A percentile compares a stretch with the other conserved stretches of the same genome.
Evolutionary conservation across 2,888 invertebrate genomes (phyloP).

Genomic region (Chymomyza fuscimana): DNA sequence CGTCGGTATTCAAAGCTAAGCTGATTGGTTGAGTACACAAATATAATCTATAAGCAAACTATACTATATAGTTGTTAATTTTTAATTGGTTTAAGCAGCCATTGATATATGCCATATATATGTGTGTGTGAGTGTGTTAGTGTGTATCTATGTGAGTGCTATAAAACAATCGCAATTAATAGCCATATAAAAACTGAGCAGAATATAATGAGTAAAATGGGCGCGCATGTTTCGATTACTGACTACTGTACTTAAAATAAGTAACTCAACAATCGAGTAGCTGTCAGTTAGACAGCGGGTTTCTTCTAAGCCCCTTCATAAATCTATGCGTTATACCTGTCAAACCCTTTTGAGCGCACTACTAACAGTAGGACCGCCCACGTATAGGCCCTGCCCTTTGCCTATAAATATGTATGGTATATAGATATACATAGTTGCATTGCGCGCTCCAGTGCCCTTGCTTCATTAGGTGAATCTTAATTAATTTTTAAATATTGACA

Average conservation of each 20-base stretch:
- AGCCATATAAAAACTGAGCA: constrained; percentile 50
- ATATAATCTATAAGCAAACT: constrained; percentile 53
- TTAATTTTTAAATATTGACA: constrained; percentile 61
- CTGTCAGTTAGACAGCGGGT: constrained; percentile 5
- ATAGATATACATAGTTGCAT: not conserved
- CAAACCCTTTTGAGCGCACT: not conserved
- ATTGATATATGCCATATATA: constrained; percentile 35
- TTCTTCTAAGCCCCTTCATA: constrained; percentile 1
- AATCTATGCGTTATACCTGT: constrained; percentile 48
- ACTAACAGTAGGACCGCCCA: not conserved
- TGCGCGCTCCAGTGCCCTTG: constrained; percentile 12
- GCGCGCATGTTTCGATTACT: constrained; percentile 40
- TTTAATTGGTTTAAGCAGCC: constrained; percentile 69
- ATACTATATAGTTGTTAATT: constrained; percentile 60
- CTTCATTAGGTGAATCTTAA: constrained; percentile 57
- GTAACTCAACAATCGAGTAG: constrained; percentile 18
- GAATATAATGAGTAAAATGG: constrained; percentile 38
- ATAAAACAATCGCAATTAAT: constrained; percentile 43
- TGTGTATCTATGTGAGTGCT: constrained; percentile 1
- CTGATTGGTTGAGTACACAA: constrained; percentile 67
- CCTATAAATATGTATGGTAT: not conserved
- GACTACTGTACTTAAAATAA: constrained; percentile 23
- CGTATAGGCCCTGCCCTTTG: not conserved
- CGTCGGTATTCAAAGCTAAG: constrained; percentile 52
- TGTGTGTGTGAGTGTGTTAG: not conserved